Base-by-base conservation (phyloP, 2,888 invertebrate species). In the Tipula confusa region DNA sequence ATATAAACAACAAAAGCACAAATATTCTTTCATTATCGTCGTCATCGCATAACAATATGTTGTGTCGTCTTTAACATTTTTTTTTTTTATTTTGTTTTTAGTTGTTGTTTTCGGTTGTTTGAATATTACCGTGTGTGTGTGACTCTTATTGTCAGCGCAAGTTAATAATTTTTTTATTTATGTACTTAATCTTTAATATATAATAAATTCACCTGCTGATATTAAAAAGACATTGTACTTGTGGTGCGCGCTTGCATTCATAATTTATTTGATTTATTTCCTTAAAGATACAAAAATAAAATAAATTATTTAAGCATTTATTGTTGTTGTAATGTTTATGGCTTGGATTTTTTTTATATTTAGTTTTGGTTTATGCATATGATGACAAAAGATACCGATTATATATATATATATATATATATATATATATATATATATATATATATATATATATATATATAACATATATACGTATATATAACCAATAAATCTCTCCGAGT, bases 161-260 rank as follows among this genome's bases (percentile, higher is more conserved):
- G 24, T 64, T 64, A 64, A 48, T 9, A 48, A 6, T 43, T 43
- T 15, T 43, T 64, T 64, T 64, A 64, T 64, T 64, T 64, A 64
- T 64, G 64, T 24, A 64, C 2, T 64, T 64, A 64, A 64, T 64
- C 64, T 64, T 64, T 64, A 64, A 18, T 64, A 64, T 64, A 24
- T 64, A 64, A 64, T 64, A 64, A 64, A 64, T 64, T 64, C 64
- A 64, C 64, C 64, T 64, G 64, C 64, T 64, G 64, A 64, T 64
- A 64, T 64, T 64, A 64, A 64, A 64, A 64, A 64, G 24, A 64
- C 64, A 64, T 64, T 64, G 64, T 64, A 64, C 64, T 64, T 64
- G 64, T 64, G 24, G 64, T 64, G 64, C 64, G 24, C 64, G 64
- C 64, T 64, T 64, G 64, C 64, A 64, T 64, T 64, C 64, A 64